A percentile compares a stretch with the other conserved stretches of the same genome.
Conservation (phyloP, 2,888 invertebrate species). For the Thymelicus lineola region DNA sequence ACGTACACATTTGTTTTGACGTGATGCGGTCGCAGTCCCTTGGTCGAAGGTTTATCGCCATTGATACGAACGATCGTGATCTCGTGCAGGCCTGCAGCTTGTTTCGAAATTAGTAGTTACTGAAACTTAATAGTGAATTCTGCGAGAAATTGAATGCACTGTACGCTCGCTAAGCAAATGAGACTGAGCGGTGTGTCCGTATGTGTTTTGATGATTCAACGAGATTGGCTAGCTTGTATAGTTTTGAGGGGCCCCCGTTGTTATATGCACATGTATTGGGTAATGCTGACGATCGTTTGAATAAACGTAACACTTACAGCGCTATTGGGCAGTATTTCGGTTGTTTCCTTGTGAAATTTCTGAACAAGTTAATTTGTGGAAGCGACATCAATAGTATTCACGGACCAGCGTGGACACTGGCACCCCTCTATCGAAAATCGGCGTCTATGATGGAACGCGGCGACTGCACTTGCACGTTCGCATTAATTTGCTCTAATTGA, state of each 20-base stretch:
- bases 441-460: conserved; percentile 9
- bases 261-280: neutral
- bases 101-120: conserved; percentile 51
- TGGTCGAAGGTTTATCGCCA: conserved; percentile 48
- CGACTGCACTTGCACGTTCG: conserved; percentile 11
- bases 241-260: conserved; percentile 29
- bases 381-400: conserved; percentile 16
- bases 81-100: conserved; percentile 45
- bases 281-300: conserved; percentile 14
- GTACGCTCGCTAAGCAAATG: conserved; percentile 37
- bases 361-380: conserved; percentile 8
- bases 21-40: conserved; percentile 42
- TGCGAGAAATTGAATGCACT: conserved; percentile 33
- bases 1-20: conserved; percentile 51
- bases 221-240: conserved; percentile 37
- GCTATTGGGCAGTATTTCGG: neutral
- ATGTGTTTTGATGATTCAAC: conserved; percentile 29
- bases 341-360: neutral
- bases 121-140: conserved; percentile 40
- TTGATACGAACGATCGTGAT: conserved; percentile 44
- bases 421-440: conserved; percentile 7
- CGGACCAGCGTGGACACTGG: no score
- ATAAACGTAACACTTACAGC: conserved; percentile 16
- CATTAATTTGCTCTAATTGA: conserved; percentile 24
- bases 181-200: conserved; percentile 19